phyloP scores from a whole-genome alignment of 2,797 vertebrate species.

The Hyperoplus lanceolatus region DNA sequence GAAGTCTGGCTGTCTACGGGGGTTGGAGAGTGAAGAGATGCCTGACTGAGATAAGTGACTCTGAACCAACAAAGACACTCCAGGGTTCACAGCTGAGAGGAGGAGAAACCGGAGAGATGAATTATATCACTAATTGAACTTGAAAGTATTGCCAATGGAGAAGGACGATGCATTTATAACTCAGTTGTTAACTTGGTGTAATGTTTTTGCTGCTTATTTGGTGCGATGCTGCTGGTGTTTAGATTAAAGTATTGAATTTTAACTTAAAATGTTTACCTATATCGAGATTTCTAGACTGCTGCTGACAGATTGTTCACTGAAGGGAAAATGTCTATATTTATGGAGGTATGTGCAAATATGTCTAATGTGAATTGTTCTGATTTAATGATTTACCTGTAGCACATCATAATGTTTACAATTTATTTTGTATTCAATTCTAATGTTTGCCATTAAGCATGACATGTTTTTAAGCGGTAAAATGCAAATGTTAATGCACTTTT shows the following conservation, averaged over 20 bases:
- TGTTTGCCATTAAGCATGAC: slow-evolving; percentile 43
- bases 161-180: slow-evolving; percentile 22
- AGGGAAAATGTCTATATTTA: slow-evolving; percentile 19
- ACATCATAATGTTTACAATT: slow-evolving; percentile 69
- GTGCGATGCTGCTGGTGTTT: slow-evolving; percentile 69
- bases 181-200: slow-evolving; percentile 58
- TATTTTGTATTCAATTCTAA: slow-evolving; percentile 47
- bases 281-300: slow-evolving; percentile 55
- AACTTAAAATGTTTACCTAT: slow-evolving; percentile 28
- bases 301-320: slow-evolving; percentile 29
- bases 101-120: neutral
- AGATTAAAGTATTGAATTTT: slow-evolving; percentile 70
- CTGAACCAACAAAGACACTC: slow-evolving; percentile 27
- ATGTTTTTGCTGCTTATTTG: slow-evolving; percentile 71
- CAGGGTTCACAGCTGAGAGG: slow-evolving; percentile 20
- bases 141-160: slow-evolving; percentile 14
- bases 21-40: slow-evolving; percentile 10
- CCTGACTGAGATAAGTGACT: slow-evolving; percentile 7
- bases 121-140: neutral
- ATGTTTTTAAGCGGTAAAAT: slow-evolving; percentile 38
- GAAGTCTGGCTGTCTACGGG: slow-evolving; percentile 19
- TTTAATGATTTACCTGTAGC: slow-evolving; percentile 59
- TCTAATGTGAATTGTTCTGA: slow-evolving; percentile 35
- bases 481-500: slow-evolving; percentile 73
- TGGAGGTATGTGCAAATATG: slow-evolving; percentile 44